Base-by-base conservation (phyloP, 2,797 vertebrate genomes). In the Helarctos malayanus region DNA sequence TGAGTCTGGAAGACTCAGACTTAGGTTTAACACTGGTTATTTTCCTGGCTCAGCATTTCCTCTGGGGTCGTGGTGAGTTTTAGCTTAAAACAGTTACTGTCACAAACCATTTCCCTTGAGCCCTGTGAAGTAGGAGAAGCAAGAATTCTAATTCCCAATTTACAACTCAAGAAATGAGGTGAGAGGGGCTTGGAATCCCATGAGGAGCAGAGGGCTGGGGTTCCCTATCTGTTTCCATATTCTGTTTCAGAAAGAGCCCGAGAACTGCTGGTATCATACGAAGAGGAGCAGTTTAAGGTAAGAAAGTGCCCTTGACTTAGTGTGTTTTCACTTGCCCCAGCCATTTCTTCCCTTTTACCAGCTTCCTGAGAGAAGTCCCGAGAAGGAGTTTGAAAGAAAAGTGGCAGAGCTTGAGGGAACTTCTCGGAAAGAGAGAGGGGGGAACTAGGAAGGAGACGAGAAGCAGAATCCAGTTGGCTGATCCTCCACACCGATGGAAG, bases 201-300 rank as follows among this genome's bases (percentile, higher is more conserved):
- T 52, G 35, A 85, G 41, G 32, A 90, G 3, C 27, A 65, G 14
- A 18, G 19, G 18, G n/a, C 54, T 93, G 59, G 25, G 8, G 35
- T 65, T 15, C 41, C 69, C 23, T 69, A 75, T 83, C 41, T 91
- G 4, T 93, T 61, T 93, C 65, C 61, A 16, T 65, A 16, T 41
- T 96, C 96, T 98, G 12, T 97, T 98, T 73, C 97, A 99, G 99
- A 99, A 95, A 99, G 98, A 95, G 98, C 99, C 27, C 98, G 99
- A 93, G 99, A 99, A 47, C 98, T 99, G n/a, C 98, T 99, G 96
- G 98, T 99, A 4, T 99, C 99, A 4, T 99, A 99, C 83, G 99
- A 99, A 97, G 99, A 99, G 59, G 99, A 99, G 84, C 99, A 99
- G 92, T 99, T 99, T 97, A 99, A 99, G 99, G 99, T 99, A 98